These are phyloP conservation scores for Drosophila putrida DNA, from an alignment of 2,888 invertebrate genomes.

Conservation along the genomic window DNA sequence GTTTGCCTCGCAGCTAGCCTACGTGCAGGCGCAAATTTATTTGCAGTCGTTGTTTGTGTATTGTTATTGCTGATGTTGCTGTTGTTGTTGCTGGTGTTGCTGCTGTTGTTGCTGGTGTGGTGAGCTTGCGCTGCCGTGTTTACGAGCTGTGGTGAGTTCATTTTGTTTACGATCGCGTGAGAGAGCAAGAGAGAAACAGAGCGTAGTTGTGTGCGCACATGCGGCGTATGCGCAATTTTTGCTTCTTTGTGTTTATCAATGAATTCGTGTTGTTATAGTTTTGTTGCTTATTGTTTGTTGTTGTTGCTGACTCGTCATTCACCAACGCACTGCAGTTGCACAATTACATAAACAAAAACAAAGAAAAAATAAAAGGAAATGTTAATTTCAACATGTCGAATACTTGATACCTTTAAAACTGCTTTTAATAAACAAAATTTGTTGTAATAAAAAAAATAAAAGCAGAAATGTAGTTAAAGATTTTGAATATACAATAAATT, in stretches of 20 bases:
- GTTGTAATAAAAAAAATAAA: too few species aligned
- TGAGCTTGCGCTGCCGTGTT: constrained; percentile 59
- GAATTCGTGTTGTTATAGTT: constrained; percentile 47
- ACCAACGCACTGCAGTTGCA: constrained; percentile 46
- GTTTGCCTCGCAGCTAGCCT: constrained; percentile 85
- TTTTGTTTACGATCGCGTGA: constrained; percentile 55
- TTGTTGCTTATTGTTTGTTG: constrained; percentile 24
- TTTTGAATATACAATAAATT: too few species aligned
- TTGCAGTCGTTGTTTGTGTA: constrained; percentile 47
- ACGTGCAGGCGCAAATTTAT: constrained; percentile 85
- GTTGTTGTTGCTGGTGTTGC: constrained; percentile 31
- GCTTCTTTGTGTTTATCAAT: constrained; percentile 57
- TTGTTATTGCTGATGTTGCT: constrained; percentile 31
- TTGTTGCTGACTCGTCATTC: constrained; percentile 35
- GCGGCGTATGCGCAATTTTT: constrained; percentile 44
- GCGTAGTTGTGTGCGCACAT: constrained; percentile 11
- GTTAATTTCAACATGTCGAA: neutral
- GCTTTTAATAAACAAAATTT: neutral
- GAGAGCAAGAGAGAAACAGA: constrained; percentile 12
- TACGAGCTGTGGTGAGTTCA: constrained; percentile 79
- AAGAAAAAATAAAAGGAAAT: constrained; percentile 3
- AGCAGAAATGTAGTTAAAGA: too few species aligned
- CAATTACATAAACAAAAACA: constrained; percentile 49
- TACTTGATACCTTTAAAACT: neutral
- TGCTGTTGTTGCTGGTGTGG: constrained; percentile 37